Base-by-base conservation (phyloP, 2,888 invertebrate genomes). In the Syrista parreyssii region DNA sequence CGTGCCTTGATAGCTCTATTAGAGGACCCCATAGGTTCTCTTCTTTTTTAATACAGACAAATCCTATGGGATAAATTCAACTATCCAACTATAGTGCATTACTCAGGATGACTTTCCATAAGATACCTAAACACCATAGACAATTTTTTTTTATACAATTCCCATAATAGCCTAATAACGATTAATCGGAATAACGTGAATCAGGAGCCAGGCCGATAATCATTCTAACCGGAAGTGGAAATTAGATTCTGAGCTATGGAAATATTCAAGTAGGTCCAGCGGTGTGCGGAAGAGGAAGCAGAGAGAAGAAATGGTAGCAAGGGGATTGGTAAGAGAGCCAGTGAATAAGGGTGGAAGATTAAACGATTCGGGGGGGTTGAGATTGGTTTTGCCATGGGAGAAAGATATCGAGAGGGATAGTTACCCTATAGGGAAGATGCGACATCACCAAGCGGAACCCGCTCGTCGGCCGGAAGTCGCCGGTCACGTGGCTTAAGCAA, bases 401-500 rank as follows among this genome's bases (percentile, higher is more conserved):
- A 74, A 74, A 74, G 30, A 35, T 35, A 55, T 55, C 55, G 55
- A 55, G 55, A 55, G 55, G 55, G 55, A 55, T 55, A 23, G 55
- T 23, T 55, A 55, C 55, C 55, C 55, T 11, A 31, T 33, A 82
- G 86, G 86, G 87, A 86, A 86, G 86, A 87, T 86, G 86, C 85
- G 85, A 88, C 87, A 87, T 90, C 89, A 87, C 87, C 82, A 81
- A 90, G 89, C 90, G 90, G 90, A 90, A 90, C 90, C 89, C 89
- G 86, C 89, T 86, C 88, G 88, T 89, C 87, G 89, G 88, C 90
- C 91, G 91, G 91, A 91, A 91, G 91, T 90, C 82, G 85, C 88
- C 87, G 89, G 91, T 90, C 91, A 91, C 91, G 91, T 91, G 91
- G 90, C 91, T 88, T 89, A 89, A 88, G 88, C 90, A 90, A 91